Percentiles rank a stretch among this genome's conserved stretches.
Conservation (phyloP, 2,888 invertebrate species). For the Sarcophaga carnaria region DNA sequence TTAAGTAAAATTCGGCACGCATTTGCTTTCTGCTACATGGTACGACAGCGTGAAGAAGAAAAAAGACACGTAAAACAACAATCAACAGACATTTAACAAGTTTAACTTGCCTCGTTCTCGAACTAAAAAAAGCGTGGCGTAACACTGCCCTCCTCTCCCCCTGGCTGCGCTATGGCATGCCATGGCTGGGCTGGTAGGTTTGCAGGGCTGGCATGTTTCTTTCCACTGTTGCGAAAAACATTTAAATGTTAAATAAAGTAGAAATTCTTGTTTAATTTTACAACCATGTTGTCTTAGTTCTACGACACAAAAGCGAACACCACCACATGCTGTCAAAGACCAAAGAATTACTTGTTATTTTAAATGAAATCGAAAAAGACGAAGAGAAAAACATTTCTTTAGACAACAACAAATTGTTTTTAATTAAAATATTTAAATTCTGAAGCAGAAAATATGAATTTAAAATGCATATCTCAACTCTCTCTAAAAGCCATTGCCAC, state of each 20-base stretch:
- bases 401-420: background rate
- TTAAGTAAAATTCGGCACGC: conserved; percentile 54
- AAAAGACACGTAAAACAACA: conserved; percentile 78
- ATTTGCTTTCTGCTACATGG: background rate
- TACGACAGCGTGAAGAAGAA: background rate
- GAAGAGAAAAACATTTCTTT: background rate
- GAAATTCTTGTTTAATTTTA: conserved; percentile 13
- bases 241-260: conserved; percentile 24
- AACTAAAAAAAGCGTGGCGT: background rate
- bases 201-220: background rate
- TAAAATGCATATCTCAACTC: background rate
- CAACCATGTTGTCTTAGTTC: background rate
- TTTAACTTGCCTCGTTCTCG: conserved; percentile 27
- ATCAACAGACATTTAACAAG: conserved; percentile 79
- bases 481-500: too few species aligned
- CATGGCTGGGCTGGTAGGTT: background rate
- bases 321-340: conserved; percentile 47
- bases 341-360: conserved; percentile 38
- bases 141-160: background rate
- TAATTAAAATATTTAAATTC: background rate
- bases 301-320: background rate
- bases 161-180: background rate
- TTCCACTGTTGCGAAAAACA: background rate
- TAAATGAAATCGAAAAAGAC: background rate
- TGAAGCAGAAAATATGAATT: background rate